Evolutionary conservation across 1,140 invertebrate species (phyloP).

Genomic region (Marisa cornuarietis): DNA sequence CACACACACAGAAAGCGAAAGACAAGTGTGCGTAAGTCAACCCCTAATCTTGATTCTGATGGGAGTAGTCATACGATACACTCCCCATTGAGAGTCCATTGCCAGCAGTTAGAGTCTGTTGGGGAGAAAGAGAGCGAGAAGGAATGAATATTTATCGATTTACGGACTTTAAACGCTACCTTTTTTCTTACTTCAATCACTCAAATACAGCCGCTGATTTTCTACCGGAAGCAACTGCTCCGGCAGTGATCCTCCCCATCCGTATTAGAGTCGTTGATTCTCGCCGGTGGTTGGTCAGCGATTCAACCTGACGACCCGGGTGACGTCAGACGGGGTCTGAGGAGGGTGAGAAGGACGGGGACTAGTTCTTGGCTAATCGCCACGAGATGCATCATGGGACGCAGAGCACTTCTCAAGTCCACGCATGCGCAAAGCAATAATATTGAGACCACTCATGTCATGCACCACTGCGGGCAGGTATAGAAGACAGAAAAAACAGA

Average conservation of each 20-base stretch:
- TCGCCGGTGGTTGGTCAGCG: background rate
- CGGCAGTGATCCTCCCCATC: too few species aligned
- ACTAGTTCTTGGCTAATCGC: too few species aligned
- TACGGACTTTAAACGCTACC: too few species aligned
- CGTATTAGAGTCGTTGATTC: background rate
- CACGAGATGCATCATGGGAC: background rate
- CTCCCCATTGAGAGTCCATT: background rate
- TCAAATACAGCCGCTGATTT: background rate
- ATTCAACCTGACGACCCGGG: background rate
- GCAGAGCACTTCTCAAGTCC: background rate
- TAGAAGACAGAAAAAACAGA: too few species aligned
- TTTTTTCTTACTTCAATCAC: background rate
- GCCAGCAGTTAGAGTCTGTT: too few species aligned
- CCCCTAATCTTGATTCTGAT: background rate
- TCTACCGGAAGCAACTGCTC: too few species aligned
- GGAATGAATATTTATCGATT: too few species aligned
- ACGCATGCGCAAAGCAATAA: background rate
- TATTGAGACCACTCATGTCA: background rate
- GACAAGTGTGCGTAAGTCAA: background rate
- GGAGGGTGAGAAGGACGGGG: background rate
- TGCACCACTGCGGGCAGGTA: background rate
- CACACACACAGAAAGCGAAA: background rate
- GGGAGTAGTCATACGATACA: background rate
- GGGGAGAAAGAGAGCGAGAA: too few species aligned
- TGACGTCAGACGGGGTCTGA: background rate